Percentiles rank a stretch among this genome's conserved stretches.
These are phyloP conservation scores for Numenius phaeopus DNA, from an alignment of 2,797 vertebrate genomes.

Conservation along the genomic window DNA sequence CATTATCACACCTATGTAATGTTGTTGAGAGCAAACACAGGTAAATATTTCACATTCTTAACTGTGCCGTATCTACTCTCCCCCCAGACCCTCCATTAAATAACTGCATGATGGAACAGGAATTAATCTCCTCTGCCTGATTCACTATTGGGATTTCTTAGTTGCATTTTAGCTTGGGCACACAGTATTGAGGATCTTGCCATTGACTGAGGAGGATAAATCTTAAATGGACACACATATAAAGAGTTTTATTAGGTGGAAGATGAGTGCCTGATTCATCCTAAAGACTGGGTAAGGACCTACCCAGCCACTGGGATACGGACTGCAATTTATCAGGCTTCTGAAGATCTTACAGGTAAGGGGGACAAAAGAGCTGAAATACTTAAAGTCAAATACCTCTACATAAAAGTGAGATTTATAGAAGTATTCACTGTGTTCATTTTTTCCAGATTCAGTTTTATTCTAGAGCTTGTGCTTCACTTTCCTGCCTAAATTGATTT, in stretches of 20 bases:
- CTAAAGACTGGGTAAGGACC: neutral
- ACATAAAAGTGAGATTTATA: neutral
- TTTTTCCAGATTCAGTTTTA: neutral
- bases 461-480: neutral
- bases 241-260: neutral
- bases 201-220: neutral
- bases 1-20: neutral
- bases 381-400: neutral
- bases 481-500: neutral
- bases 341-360: neutral
- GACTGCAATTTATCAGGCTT: neutral
- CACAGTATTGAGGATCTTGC: neutral
- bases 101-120: neutral
- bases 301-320: fast-evolving
- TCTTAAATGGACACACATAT: neutral
- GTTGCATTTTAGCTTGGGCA: neutral
- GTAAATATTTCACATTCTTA: neutral
- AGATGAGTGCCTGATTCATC: neutral
- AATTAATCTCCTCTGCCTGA: neutral
- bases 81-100: neutral
- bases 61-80: neutral
- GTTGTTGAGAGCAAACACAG: neutral
- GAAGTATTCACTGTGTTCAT: neutral
- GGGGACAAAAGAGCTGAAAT: neutral
- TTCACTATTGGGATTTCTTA: neutral